Base-by-base conservation (phyloP, 2,113 vertebrate genomes). In the Willisornis vidua region DNA sequence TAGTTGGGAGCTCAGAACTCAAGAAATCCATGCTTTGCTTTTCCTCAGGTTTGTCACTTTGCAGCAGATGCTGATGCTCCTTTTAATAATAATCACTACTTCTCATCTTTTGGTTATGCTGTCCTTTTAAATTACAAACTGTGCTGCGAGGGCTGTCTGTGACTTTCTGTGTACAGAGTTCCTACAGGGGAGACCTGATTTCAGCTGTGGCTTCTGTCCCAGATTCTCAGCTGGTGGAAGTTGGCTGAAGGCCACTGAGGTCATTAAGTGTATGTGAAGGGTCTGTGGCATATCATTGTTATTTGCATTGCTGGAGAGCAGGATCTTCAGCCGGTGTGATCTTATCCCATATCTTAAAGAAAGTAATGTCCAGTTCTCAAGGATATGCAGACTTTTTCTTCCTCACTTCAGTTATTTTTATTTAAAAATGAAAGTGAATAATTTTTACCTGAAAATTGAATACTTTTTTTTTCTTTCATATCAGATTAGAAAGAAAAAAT, bases 171-270 rank as follows among this genome's bases (percentile, higher is more conserved):
- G 8, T 61, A 14, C 5, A 76, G 23, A 65, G 17, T 45, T 89
- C 20, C 41, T 93, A 5, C 28, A 62, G 62, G 41, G 54, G 22
- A 89, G 45, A 31, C 76, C 26, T 78, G 80, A 20, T 92, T 93
- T 90, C 67, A 95, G n/a, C 65, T 88, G 85, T n/a, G 57, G 39
- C 85, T 96, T 71, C 79, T 93, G 92, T 91, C 84, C 73, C 65
- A 71, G 65, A 68, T 91, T 88, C 83, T 95, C 85, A 93, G 94
- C 88, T 96, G 82, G 48, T 93, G 15, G 31, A 55, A 63, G 33
- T 1, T 90, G 85, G 79, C 75, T 45, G 72, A 52, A 43, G 1
- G 22, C 75, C 75, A 68, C 61, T 19, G 24, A 74, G 84, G 85
- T 93, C 59, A 59, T 61, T 72, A 46, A 80, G 13, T 71, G 12